Evolutionary conservation across 2,888 invertebrate genomes (phyloP).

Genomic region (Nomada ferruginata): DNA sequence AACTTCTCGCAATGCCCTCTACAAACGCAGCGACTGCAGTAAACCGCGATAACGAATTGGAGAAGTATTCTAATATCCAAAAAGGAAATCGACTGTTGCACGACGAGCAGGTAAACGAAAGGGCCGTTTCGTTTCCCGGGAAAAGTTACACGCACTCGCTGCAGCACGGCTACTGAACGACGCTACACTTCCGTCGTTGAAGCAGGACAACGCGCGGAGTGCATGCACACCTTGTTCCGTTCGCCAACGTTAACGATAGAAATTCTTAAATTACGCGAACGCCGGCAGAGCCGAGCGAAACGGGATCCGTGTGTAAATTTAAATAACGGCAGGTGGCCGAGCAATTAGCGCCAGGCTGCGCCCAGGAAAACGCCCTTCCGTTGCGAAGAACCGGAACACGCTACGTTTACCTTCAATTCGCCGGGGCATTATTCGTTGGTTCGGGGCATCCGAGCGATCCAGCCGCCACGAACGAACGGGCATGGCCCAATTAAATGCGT

Average conservation of each 20-base stretch:
- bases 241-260: constrained; percentile 15
- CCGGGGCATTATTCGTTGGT: constrained; percentile 50
- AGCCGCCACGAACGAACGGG: neutral
- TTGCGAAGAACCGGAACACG: constrained; percentile 41
- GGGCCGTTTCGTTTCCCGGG: too few species aligned
- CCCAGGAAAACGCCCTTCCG: constrained; percentile 67
- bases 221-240: constrained; percentile 16
- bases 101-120: neutral
- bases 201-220: neutral
- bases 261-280: constrained; percentile 56
- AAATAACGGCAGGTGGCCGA: constrained; percentile 66
- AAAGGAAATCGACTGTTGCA: neutral
- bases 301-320: constrained; percentile 54
- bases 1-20: neutral
- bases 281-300: constrained; percentile 34
- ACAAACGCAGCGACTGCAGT: neutral
- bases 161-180: neutral
- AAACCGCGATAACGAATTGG: neutral
- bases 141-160: constrained; percentile 12
- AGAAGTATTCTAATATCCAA: neutral
- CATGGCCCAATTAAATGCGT: constrained; percentile 28
- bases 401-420: constrained; percentile 44
- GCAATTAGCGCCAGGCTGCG: constrained; percentile 70
- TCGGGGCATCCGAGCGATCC: constrained; percentile 19
- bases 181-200: neutral